Evolutionary conservation across 1,140 invertebrate species (phyloP).

Genomic region (Brachystomella parvula): DNA sequence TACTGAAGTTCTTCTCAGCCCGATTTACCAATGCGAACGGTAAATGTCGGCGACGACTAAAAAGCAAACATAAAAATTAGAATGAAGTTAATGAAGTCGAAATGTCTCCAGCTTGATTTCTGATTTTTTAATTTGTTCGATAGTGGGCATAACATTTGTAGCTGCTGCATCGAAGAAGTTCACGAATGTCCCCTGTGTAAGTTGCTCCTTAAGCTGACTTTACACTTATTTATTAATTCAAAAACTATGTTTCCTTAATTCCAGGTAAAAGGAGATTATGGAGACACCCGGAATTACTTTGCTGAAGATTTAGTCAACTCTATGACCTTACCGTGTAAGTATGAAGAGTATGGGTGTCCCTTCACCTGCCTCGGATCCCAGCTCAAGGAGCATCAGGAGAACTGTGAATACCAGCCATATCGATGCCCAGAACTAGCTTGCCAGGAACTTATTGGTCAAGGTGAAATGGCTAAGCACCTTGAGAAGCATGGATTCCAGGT

Average conservation of each 20-base stretch:
- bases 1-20: slow-evolving; percentile 12
- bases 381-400: slow-evolving; percentile 16
- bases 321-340: slow-evolving; percentile 18
- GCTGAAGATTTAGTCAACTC: slow-evolving; percentile 21
- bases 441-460: slow-evolving; percentile 14
- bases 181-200: slow-evolving; percentile 13
- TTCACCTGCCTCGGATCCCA: slow-evolving; percentile 7
- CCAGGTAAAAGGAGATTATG: slow-evolving; percentile 17
- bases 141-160: slow-evolving; percentile 17
- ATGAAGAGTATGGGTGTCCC: slow-evolving; percentile 19
- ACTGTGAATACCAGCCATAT: slow-evolving; percentile 20
- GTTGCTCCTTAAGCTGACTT: not conserved
- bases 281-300: slow-evolving; percentile 23
- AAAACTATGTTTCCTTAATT: not conserved
- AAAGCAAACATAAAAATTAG: too few relatives aligned
- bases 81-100: too few relatives aligned
- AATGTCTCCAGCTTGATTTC: not conserved
- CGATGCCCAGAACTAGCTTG: slow-evolving; percentile 19
- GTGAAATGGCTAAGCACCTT: slow-evolving; percentile 19
- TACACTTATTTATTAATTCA: not conserved
- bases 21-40: slow-evolving; percentile 12
- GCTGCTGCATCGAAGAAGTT: slow-evolving; percentile 14
- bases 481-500: slow-evolving; percentile 22
- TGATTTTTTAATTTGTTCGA: not conserved
- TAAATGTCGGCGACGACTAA: too few relatives aligned